Evolutionary conservation across 2,113 vertebrate genomes (phyloP), one percentile per base, ranked within the genome.

Genomic region (Cichladusa arquata): DNA sequence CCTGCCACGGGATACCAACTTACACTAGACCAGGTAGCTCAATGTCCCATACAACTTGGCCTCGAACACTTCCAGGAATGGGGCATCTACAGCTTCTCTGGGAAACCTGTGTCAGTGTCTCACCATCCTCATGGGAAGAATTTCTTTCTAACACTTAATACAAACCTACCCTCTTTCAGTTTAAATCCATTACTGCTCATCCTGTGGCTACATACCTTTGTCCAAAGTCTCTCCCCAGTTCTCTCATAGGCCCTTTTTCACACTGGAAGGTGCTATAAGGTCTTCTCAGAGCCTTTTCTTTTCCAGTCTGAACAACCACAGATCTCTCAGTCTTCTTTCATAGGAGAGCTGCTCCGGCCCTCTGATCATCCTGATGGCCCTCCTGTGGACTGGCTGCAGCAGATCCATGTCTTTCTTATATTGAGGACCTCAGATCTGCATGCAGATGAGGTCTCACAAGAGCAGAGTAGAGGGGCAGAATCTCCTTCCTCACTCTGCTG

Each of bases 261-360:
- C n/a, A n/a, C 23, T 42, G 28, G 28, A 65, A 58, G n/a, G 38
- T 65, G 6, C 17, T 26, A 24, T 28, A 34, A 50, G 5, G 4
- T 53, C 11, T 72, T 9, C 24, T 26, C 9, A 18, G 11, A 38
- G 9, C 2, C 6, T 45, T 38, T 56, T 57, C 9, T 78, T 90
- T 57, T 65, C 11, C 58, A 72, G 16, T 14, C 33, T 51, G 16
- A 65, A 9, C 14, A 58, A 15, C 24, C 16, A 42, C 11, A 50
- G 50, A 48, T 50, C 13, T 70, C 26, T 44, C 11, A 2, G 9
- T 19, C 44, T 65, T 16, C n/a, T 47, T 58, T 50, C 13, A 16
- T 1, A 38, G 15, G 11, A 45, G 28, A 53, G 14, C 19, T 26
- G 14, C 17, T 47, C 38, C 2, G 0, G 14, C 9, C 18, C 11